phyloP scores from a whole-genome alignment of 2,888 invertebrate species.

The Crepidodera aurea region DNA sequence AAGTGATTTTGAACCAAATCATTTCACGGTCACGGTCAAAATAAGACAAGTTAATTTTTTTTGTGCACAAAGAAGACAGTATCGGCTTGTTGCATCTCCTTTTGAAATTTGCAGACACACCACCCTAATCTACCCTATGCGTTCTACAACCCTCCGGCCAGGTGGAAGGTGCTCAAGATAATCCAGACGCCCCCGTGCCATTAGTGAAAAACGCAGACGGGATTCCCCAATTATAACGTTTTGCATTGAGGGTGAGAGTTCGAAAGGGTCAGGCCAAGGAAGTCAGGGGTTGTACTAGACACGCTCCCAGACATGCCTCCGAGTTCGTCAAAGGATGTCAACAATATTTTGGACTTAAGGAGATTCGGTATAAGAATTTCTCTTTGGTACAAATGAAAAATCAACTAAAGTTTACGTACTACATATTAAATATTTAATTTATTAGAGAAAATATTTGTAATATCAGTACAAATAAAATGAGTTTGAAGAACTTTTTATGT shows the following conservation, averaged over 20 bases:
- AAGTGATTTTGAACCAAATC: too few relatives aligned
- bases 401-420: too few relatives aligned
- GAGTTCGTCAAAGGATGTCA: not conserved
- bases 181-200: slow-evolving; percentile 38
- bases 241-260: slow-evolving; percentile 41
- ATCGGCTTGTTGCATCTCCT: not conserved
- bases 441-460: too few relatives aligned
- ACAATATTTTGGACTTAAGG: slow-evolving; percentile 12
- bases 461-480: too few relatives aligned
- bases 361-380: not conserved
- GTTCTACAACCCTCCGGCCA: slow-evolving; percentile 39
- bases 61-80: too few relatives aligned
- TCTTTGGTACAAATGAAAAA: too few relatives aligned
- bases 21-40: too few relatives aligned
- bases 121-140: slow-evolving; percentile 31
- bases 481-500: too few relatives aligned
- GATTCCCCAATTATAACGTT: slow-evolving; percentile 38
- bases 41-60: too few relatives aligned
- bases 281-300: slow-evolving; percentile 41
- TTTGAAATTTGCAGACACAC: slow-evolving; percentile 15
- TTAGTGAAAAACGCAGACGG: slow-evolving; percentile 44
- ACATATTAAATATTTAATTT: too few relatives aligned
- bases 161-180: slow-evolving; percentile 20
- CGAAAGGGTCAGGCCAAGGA: slow-evolving; percentile 42
- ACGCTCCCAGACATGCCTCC: slow-evolving; percentile 21